Evolutionary conservation across 2,797 vertebrate genomes (phyloP), one percentile per base, ranked within the genome.

Genomic region (Adrianichthys oophorus): DNA sequence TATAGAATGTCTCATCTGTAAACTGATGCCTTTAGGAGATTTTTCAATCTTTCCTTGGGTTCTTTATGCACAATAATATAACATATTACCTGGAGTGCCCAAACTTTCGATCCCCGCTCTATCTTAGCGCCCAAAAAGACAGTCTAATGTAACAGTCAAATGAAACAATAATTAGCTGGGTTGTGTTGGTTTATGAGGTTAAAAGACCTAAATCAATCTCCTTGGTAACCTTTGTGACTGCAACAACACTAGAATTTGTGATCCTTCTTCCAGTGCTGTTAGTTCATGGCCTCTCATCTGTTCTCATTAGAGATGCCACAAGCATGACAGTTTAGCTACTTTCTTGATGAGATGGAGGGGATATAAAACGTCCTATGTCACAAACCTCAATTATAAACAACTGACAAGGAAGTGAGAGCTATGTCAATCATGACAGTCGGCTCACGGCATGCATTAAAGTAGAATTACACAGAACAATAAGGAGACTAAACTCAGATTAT

Each of bases 321-420:
- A 78, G 82, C 68, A 58, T 52, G 59, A 79, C 71, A 71, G 78
- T 85, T 81, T 78, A 85, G 78, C 65, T 26, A 62, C 79, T 81
- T 80, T 85, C 68, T 78, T 48, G 62, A 83, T 85, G 80, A 79
- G 76, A 76, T 77, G 56, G 59, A 67, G 58, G 53, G 64, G 64
- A 69, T 70, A 75, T n/a, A 45, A 46, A 59, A 68, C 75, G 78
- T 84, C 76, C 79, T 62, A 37, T 66, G 59, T 72, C 84, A 90
- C 85, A 88, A 86, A 84, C 64, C 78, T 72, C 88, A 75, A 84
- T 90, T 82, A 74, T 77, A 83, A 85, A 81, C 62, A 68, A 61
- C 62, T 45, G 59, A 58, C 49, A 65, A 57, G 26, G 23, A 59
- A 56, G 59, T 44, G 72, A 19, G 42, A 67, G 59, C 26, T 26